These are phyloP conservation scores for Eurois occulta DNA, from an alignment of 2,888 invertebrate genomes.

Conservation along the genomic window DNA sequence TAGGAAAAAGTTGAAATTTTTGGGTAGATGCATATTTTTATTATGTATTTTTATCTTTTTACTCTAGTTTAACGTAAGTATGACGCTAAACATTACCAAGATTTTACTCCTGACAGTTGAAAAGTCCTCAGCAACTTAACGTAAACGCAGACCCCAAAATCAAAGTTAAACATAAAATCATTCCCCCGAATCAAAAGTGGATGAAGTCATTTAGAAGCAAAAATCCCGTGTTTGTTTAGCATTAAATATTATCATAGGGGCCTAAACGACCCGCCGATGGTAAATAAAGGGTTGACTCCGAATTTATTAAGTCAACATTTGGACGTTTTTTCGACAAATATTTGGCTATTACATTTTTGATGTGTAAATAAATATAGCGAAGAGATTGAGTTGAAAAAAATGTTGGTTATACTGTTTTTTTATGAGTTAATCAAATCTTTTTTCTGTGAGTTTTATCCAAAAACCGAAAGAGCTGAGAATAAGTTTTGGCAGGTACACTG, in stretches of 20 bases:
- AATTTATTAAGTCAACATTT: constrained; percentile 84
- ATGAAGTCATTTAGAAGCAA: constrained; percentile 87
- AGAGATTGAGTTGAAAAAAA: constrained; percentile 49
- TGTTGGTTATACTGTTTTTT: constrained; percentile 35
- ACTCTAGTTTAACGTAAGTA: no score
- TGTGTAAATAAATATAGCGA: constrained; percentile 73
- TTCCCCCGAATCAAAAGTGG: constrained; percentile 61
- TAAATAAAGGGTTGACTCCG: constrained; percentile 88
- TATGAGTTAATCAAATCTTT: constrained; percentile 15
- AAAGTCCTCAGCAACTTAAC: constrained; percentile 38
- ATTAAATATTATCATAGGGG: constrained; percentile 89
- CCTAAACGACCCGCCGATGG: constrained; percentile 81
- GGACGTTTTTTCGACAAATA: constrained; percentile 76
- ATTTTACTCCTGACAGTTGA: neutral
- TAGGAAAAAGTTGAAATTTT: neutral
- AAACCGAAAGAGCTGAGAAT: neutral
- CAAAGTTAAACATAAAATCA: constrained; percentile 67
- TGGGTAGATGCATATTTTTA: neutral
- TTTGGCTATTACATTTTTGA: constrained; percentile 76
- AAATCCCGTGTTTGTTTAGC: constrained; percentile 88
- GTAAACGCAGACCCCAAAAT: constrained; percentile 66
- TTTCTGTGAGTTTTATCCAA: neutral
- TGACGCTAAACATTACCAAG: neutral
- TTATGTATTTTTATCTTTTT: neutral
- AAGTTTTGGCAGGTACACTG: neutral